phyloP scores from a whole-genome alignment of 2,113 vertebrate species.

The Brachirus orientalis region DNA sequence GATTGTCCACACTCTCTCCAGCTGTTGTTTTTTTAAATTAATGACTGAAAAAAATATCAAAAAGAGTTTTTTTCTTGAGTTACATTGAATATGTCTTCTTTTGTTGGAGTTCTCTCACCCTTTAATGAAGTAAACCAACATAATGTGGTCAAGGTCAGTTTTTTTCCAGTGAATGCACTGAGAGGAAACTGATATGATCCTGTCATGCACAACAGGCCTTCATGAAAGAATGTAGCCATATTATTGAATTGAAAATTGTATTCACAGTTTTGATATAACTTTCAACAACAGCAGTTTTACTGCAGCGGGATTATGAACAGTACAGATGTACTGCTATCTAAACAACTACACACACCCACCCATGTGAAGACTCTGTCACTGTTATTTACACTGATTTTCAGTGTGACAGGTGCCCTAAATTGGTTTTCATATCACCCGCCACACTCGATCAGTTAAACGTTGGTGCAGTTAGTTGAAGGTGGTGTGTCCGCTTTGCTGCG shows the following conservation, averaged over 20 bases:
- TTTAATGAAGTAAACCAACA: background rate
- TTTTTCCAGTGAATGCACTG: background rate
- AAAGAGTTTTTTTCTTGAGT: too few species aligned
- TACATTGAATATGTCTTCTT: too few species aligned
- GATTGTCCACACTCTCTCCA: background rate
- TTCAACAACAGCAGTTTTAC: too few species aligned
- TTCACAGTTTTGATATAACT: background rate
- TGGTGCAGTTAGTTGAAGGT: slow-evolving; percentile 92
- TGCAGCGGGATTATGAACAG: too few species aligned
- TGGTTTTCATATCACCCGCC: background rate
- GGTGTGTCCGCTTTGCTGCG: slow-evolving; percentile 88
- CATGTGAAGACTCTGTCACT: background rate
- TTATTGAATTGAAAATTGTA: background rate
- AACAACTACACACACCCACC: slow-evolving; percentile 14
- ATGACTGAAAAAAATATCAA: too few species aligned
- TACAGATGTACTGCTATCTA: slow-evolving; percentile 1
- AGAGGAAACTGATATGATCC: too few species aligned
- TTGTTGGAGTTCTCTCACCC: too few species aligned
- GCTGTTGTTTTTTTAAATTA: too few species aligned
- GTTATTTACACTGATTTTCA: slow-evolving; percentile 12
- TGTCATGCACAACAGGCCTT: too few species aligned
- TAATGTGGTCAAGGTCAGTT: background rate
- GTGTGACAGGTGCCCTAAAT: background rate
- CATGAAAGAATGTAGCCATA: too few species aligned
- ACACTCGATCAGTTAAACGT: slow-evolving; percentile 81